Percentiles rank a stretch among this genome's conserved stretches.
These are phyloP conservation scores for Sclerodermus sp. DNA, from an alignment of 2,888 invertebrate species.

Conservation along the genomic window DNA sequence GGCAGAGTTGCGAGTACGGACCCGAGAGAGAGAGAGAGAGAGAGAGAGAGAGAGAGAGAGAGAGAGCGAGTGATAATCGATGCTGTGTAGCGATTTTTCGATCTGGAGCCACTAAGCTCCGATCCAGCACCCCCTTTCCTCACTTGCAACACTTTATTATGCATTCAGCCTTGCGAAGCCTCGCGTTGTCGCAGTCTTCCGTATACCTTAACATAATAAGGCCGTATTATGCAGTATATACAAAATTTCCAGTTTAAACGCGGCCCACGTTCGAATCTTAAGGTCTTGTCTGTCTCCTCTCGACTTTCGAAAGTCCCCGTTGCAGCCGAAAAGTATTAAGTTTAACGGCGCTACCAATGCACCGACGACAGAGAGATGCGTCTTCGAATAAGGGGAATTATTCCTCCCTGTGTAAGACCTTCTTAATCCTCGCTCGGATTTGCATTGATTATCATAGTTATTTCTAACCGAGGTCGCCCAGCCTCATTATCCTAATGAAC, in stretches of 20 bases:
- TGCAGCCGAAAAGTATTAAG: not conserved
- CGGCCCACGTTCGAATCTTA: conserved; percentile 30
- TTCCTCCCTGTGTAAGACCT: not conserved
- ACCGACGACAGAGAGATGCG: not conserved
- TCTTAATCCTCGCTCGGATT: too few species aligned
- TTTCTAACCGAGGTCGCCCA: too few species aligned
- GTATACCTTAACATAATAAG: conserved; percentile 55
- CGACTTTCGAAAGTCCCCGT: not conserved
- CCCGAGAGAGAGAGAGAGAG: too few species aligned
- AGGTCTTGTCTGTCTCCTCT: conserved; percentile 15
- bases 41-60: conserved; percentile 5
- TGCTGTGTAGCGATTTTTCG: too few species aligned
- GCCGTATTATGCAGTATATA: conserved; percentile 49
- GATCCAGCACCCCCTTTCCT: too few species aligned
- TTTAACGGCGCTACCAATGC: not conserved
- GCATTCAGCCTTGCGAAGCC: conserved; percentile 37
- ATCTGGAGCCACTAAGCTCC: too few species aligned
- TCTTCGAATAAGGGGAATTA: not conserved
- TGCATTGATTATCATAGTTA: too few species aligned
- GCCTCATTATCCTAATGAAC: too few species aligned
- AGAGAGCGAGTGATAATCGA: conserved; percentile 4
- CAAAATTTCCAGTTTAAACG: conserved; percentile 44
- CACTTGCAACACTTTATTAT: conserved; percentile 30
- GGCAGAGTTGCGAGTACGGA: too few species aligned
- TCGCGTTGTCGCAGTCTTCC: conserved; percentile 27